Evolutionary conservation across 1,140 invertebrate genomes (phyloP).

Genomic region (Drosophila athabasca): DNA sequence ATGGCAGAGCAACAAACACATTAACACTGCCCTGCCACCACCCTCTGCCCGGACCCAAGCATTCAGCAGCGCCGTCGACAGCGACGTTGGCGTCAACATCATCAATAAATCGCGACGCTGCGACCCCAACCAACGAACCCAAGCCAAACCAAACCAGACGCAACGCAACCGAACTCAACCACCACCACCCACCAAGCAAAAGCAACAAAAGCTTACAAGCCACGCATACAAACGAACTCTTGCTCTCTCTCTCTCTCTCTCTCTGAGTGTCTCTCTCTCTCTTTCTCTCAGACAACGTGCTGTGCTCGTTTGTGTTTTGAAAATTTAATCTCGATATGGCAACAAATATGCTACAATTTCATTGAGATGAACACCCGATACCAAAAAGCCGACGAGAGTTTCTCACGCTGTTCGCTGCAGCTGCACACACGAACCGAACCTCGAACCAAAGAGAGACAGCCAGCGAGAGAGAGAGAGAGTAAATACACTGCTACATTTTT

Average conservation of each 20-base stretch:
- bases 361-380: constrained; percentile 82
- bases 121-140: constrained; percentile 58
- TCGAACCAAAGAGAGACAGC: constrained; percentile 5
- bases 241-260: constrained; percentile 27
- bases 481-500: constrained; percentile 83
- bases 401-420: constrained; percentile 71
- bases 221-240: constrained; percentile 49
- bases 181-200: constrained; percentile 27
- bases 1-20: constrained; percentile 78
- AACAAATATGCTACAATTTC: constrained; percentile 83
- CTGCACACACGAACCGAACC: constrained; percentile 25
- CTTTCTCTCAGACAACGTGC: constrained; percentile 27
- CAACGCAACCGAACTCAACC: constrained; percentile 47
- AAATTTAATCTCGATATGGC: constrained; percentile 83
- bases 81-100: constrained; percentile 63
- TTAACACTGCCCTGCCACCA: constrained; percentile 60
- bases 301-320: constrained; percentile 81
- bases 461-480: constrained; percentile 23
- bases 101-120: constrained; percentile 72
- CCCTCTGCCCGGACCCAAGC: too few species aligned
- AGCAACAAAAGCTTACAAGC: constrained; percentile 71
- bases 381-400: constrained; percentile 68
- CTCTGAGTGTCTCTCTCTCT: constrained; percentile 5
- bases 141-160: constrained; percentile 37
- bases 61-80: constrained; percentile 25